These are phyloP conservation scores for Pogona vitticeps DNA, from an alignment of 2,113 vertebrate genomes.

Conservation along the genomic window DNA sequence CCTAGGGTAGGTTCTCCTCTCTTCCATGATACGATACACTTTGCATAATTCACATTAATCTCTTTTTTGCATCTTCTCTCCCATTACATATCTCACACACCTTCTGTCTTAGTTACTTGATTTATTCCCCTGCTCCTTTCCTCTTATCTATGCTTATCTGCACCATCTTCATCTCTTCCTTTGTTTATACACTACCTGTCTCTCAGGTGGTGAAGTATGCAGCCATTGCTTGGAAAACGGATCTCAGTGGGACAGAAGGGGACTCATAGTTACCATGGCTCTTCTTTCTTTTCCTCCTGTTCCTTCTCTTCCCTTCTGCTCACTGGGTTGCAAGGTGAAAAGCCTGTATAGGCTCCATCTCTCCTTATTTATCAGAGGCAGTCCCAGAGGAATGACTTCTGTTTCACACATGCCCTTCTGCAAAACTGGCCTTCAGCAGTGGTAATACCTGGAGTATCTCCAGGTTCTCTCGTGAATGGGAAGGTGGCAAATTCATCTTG, in stretches of 20 bases:
- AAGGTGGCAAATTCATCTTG: no score
- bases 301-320: neutral
- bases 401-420: no score
- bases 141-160: neutral
- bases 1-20: neutral
- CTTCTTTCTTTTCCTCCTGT: neutral
- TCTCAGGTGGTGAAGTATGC: neutral
- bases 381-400: no score
- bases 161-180: neutral
- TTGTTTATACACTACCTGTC: neutral
- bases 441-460: no score
- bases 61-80: neutral
- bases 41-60: no score
- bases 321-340: neutral
- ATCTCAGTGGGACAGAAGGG: neutral
- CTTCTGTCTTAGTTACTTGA: no score
- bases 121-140: no score
- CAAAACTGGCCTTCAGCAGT: no score
- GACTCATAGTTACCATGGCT: neutral
- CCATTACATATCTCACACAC: neutral
- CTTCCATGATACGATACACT: no score
- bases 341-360: no score
- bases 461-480: no score
- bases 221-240: neutral
- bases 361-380: no score